phyloP scores from a whole-genome alignment of 2,888 invertebrate species.

The Drosophila mulleri region DNA sequence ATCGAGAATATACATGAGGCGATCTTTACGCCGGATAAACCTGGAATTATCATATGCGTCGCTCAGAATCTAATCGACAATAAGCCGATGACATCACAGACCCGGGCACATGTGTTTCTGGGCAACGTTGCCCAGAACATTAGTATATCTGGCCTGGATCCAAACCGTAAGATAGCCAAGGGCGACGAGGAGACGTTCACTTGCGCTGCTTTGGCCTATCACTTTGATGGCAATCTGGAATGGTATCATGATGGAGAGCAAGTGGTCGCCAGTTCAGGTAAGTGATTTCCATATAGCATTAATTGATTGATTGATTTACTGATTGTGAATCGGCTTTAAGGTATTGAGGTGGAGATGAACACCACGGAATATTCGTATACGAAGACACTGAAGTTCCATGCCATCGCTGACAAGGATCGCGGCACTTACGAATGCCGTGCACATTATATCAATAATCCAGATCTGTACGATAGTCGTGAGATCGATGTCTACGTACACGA shows the following conservation, averaged over 20 bases:
- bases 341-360: constrained; percentile 58
- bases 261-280: constrained; percentile 56
- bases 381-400: constrained; percentile 81
- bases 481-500: constrained; percentile 84
- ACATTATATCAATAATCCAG: constrained; percentile 55
- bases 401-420: constrained; percentile 82
- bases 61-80: constrained; percentile 85
- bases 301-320: background rate
- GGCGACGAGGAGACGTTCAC: constrained; percentile 87
- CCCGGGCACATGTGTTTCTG: constrained; percentile 77
- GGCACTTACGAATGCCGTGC: constrained; percentile 85
- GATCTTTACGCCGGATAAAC: constrained; percentile 82
- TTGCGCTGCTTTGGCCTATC: constrained; percentile 87
- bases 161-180: constrained; percentile 85
- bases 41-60: constrained; percentile 85
- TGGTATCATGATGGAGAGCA: constrained; percentile 85
- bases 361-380: constrained; percentile 82
- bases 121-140: constrained; percentile 84
- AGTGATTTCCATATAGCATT: background rate
- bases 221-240: constrained; percentile 85
- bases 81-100: constrained; percentile 55
- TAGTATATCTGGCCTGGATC: constrained; percentile 84
- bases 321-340: constrained; percentile 9
- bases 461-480: constrained; percentile 72
- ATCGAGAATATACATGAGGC: constrained; percentile 83